phyloP scores from a whole-genome alignment of 2,888 invertebrate genomes.

The Sinodicranocentrus sp. region DNA sequence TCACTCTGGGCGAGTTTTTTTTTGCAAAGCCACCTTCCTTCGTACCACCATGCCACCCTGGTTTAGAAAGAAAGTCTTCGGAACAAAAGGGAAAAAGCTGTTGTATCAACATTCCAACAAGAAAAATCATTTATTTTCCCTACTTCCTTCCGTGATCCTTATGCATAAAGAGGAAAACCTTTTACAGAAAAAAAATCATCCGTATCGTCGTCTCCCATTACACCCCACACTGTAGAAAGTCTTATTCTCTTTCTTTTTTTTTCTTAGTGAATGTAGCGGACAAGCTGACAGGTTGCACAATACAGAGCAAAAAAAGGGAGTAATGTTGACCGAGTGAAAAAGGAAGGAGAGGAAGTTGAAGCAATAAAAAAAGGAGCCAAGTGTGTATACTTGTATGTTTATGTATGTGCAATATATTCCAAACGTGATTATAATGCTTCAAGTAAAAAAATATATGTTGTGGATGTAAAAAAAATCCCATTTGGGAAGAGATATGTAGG shows the following conservation, averaged over 20 bases:
- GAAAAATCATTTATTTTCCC: conserved; percentile 36
- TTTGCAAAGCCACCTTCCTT: no score
- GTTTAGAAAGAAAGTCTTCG: background rate
- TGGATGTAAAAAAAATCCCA: no score
- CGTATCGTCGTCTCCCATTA: background rate
- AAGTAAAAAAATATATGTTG: background rate
- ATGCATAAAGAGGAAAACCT: background rate
- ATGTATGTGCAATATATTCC: background rate
- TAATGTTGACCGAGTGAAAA: conserved; percentile 25
- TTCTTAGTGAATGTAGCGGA: background rate
- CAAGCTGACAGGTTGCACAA: conserved; percentile 38
- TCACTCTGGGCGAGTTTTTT: no score
- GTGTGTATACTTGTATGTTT: background rate
- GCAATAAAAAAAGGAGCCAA: conserved; percentile 28
- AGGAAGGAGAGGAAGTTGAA: conserved; percentile 1
- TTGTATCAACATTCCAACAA: conserved; percentile 28
- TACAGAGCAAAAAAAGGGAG: conserved; percentile 22
- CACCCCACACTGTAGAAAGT: background rate
- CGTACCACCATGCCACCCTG: background rate
- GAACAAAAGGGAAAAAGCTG: conserved; percentile 20
- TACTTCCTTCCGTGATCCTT: conserved; percentile 7
- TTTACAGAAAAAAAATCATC: no score
- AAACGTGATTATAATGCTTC: conserved; percentile 7
- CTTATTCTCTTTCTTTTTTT: background rate
- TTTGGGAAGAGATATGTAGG: no score